Evolutionary conservation across 1,140 invertebrate genomes (phyloP).

Genomic region (Cecropterus lyciades): DNA sequence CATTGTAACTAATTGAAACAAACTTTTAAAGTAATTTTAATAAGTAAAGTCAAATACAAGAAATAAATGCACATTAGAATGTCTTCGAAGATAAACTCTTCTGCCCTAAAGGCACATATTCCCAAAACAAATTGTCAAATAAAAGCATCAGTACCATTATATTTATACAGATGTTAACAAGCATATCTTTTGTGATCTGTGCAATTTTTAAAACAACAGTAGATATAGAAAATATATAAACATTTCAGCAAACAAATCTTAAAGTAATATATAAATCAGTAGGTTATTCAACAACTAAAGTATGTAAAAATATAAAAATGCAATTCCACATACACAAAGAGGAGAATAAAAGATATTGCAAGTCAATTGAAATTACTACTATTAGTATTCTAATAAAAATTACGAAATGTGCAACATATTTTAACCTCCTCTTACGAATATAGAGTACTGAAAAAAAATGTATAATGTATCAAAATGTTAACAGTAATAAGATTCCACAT

Average conservation of each 20-base stretch:
- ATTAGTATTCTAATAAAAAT: not conserved
- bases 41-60: slow-evolving; percentile 6
- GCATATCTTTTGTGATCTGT: slow-evolving; percentile 39
- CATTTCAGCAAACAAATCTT: slow-evolving; percentile 3
- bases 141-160: slow-evolving; percentile 34
- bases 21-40: slow-evolving; percentile 29
- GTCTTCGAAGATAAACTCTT: slow-evolving; percentile 10
- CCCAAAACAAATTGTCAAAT: not conserved
- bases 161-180: slow-evolving; percentile 55
- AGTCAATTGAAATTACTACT: not conserved
- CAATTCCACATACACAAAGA: slow-evolving; percentile 34
- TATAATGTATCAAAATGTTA: slow-evolving; percentile 58
- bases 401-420: not conserved
- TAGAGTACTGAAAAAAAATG: slow-evolving; percentile 39
- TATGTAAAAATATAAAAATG: slow-evolving; percentile 14
- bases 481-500: slow-evolving; percentile 50
- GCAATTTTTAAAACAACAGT: slow-evolving; percentile 15
- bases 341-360: slow-evolving; percentile 25
- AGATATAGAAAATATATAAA: slow-evolving; percentile 18
- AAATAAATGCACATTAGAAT: slow-evolving; percentile 35
- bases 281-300: slow-evolving; percentile 5
- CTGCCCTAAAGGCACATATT: not conserved
- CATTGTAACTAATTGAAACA: slow-evolving; percentile 36
- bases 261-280: slow-evolving; percentile 16
- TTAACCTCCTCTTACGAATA: slow-evolving; percentile 27